These are phyloP conservation scores for Setophaga petechia DNA, from an alignment of 2,113 vertebrate genomes.

Conservation along the genomic window DNA sequence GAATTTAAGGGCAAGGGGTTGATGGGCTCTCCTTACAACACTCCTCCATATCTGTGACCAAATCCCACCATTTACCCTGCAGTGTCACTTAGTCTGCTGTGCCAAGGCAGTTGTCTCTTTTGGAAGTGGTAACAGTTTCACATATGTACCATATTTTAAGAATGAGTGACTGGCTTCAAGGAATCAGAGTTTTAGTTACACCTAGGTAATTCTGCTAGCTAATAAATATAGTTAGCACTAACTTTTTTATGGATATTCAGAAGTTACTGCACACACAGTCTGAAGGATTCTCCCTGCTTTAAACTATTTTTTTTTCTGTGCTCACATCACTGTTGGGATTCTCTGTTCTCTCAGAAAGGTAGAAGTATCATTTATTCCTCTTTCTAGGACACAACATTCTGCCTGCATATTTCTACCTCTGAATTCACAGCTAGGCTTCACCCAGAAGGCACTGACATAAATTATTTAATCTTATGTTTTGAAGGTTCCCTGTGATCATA, in stretches of 20 bases:
- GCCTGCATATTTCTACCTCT: background rate
- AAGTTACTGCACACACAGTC: background rate
- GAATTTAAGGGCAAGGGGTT: constrained; percentile 42
- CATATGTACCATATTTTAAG: constrained; percentile 58
- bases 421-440: background rate
- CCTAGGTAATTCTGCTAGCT: background rate
- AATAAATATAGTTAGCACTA: background rate
- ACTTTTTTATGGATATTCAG: background rate
- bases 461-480: background rate
- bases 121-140: constrained; percentile 47
- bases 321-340: background rate
- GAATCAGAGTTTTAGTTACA: constrained; percentile 11
- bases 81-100: background rate
- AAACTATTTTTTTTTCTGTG: background rate
- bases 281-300: background rate
- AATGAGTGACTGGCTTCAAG: constrained; percentile 34
- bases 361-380: background rate
- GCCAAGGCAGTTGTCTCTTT: constrained; percentile 28
- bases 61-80: background rate
- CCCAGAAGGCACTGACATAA: background rate
- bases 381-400: background rate
- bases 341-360: background rate
- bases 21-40: background rate
- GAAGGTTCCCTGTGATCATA: background rate
- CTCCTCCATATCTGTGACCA: background rate